Conservation (phyloP, 2,888 invertebrate species). For the Sinhomidia bicolor region DNA sequence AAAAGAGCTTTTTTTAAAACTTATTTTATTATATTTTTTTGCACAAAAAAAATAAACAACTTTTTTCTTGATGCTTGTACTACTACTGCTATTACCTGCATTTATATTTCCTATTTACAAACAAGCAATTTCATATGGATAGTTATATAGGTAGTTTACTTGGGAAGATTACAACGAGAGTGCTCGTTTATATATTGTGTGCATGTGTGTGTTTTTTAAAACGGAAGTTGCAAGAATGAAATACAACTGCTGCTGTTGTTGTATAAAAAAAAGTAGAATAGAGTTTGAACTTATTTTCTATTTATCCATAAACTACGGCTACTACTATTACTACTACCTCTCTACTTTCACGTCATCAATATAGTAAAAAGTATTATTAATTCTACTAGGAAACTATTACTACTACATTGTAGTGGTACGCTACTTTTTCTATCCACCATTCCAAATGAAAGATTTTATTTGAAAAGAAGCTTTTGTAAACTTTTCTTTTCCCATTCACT, state of each 20-base stretch:
- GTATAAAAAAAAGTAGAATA: neutral
- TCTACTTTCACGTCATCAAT: neutral
- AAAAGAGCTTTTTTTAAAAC: neutral
- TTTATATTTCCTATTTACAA: conserved; percentile 75
- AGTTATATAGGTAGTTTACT: neutral
- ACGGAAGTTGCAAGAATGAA: neutral
- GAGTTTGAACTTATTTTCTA: conserved; percentile 20
- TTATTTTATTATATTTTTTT: conserved; percentile 58
- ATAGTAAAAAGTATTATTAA: neutral
- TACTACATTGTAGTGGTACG: no score
- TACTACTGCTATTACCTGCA: conserved; percentile 53
- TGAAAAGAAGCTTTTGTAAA: conserved; percentile 22
- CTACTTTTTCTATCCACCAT: neutral
- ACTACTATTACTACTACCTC: no score
- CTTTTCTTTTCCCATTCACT: conserved; percentile 22
- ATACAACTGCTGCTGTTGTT: neutral
- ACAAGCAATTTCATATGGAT: conserved; percentile 32
- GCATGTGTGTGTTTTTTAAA: no score
- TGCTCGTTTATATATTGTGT: no score
- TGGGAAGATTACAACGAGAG: no score
- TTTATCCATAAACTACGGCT: neutral
- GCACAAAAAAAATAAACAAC: conserved; percentile 73
- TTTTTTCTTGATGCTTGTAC: no score
- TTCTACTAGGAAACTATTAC: neutral
- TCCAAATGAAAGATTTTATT: conserved; percentile 7